Evolutionary conservation across 2,113 vertebrate genomes (phyloP).

Genomic region (Butorides virescens): DNA sequence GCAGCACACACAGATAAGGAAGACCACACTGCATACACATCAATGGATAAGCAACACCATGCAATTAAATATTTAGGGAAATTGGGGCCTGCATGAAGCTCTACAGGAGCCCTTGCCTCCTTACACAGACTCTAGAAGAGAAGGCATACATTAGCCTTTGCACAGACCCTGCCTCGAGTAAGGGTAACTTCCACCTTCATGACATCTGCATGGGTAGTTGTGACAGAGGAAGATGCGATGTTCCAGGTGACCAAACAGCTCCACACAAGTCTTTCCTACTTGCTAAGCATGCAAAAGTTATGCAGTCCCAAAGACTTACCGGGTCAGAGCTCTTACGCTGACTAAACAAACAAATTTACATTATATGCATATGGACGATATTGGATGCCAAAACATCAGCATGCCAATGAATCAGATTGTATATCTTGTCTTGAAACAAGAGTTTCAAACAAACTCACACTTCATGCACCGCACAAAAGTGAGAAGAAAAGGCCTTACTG

Average conservation of each 20-base stretch:
- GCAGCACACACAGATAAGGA: not conserved
- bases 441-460: not conserved
- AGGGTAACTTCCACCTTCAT: not conserved
- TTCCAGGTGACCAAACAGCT: not conserved
- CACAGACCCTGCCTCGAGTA: not conserved
- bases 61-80: conserved; percentile 24
- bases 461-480: not conserved
- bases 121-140: not conserved
- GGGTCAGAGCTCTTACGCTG: not conserved
- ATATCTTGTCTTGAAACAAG: not conserved
- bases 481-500: not conserved
- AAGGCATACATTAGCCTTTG: not conserved
- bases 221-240: not conserved
- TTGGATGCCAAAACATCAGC: not conserved
- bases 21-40: not conserved
- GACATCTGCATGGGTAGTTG: not conserved
- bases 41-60: not conserved
- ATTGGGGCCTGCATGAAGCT: not conserved
- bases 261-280: not conserved
- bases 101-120: not conserved
- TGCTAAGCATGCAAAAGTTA: not conserved
- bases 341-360: not conserved
- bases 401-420: not conserved
- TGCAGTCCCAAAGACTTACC: not conserved
- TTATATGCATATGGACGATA: not conserved